Percentiles rank a stretch among this genome's conserved stretches.
These are phyloP conservation scores for Pelvicachromis taeniatus DNA, from an alignment of 2,113 vertebrate species.

Conservation along the genomic window DNA sequence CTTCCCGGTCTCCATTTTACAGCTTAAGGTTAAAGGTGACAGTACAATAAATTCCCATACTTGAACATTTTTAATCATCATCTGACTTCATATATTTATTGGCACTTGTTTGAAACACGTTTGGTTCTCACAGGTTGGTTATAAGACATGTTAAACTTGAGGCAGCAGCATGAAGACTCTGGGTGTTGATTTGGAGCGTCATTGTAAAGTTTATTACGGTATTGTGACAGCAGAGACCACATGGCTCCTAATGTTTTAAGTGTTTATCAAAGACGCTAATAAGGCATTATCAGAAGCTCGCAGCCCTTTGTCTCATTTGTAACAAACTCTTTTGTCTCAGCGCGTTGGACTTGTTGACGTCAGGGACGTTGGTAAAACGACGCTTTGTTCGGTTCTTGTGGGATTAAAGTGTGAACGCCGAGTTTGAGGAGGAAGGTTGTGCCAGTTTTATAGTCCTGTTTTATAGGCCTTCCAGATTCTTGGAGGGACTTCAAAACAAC, in stretches of 20 bases:
- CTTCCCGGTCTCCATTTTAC: not conserved
- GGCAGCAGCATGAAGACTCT: not conserved
- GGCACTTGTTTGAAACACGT: not conserved
- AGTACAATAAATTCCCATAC: not conserved
- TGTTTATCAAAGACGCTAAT: not conserved
- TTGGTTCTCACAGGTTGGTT: not conserved
- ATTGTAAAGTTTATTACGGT: not conserved
- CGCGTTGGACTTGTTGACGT: not conserved
- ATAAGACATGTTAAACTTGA: not conserved
- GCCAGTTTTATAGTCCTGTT: constrained; percentile 73
- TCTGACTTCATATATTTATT: not conserved
- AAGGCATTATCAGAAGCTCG: not conserved
- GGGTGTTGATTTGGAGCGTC: not conserved
- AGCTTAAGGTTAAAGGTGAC: not conserved
- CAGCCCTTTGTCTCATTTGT: not conserved
- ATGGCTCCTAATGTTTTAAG: not conserved
- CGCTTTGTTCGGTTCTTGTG: not conserved
- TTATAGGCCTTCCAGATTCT: constrained; percentile 77
- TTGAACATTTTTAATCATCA: not conserved
- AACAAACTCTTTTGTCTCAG: not conserved
- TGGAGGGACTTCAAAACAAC: constrained; percentile 79
- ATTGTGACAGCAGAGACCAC: not conserved
- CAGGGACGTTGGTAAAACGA: not conserved
- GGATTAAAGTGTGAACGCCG: constrained; percentile 19
- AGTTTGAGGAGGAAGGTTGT: constrained; percentile 42